Evolutionary conservation across 2,888 invertebrate species (phyloP), one percentile per base, ranked within the genome.

Genomic region (Erebia aethiops): DNA sequence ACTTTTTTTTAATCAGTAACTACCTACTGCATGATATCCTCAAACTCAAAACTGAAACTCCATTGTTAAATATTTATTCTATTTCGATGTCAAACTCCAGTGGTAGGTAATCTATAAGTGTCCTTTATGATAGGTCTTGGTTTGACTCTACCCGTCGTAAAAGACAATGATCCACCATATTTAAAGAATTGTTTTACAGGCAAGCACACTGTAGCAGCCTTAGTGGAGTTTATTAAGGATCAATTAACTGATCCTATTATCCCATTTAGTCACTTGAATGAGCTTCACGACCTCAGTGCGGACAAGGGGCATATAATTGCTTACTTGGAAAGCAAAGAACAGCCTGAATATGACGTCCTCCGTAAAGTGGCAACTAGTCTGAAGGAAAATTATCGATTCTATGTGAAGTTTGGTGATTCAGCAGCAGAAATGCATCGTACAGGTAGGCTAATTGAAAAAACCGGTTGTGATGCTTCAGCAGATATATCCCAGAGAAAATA

Each of bases 301-400:
- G 95, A 96, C 65, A 97, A 97, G 80, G 92, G 98, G 76, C 97
- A 97, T 81, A 95, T 99, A 62, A 97, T 99, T 78, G 98, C 98
- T 1, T 99, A 98, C 86, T 98, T 98, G 91, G 97, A 97, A 79
- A 92, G 95, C 35, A 95, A 97, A 76, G 96, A 97, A 82, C 96
- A 96, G 80, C 95, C 96, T 0, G 97, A 98, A 82, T 98, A 98
- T 87, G 94, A 96, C 77, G 95, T 95, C 64, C 96, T 98, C 84
- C 94, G 97, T 65, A 95, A 96, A 81, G 97, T 97, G 4, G 98
- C 99, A 0, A 96, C 96, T 7, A 97, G 97, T 82, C 94, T 99
- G 10, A 97, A 99, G 84, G 98, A 99, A 83, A 99, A 99, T 83
- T 99, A 99, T 84, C 95, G 96, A 75, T 99, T 99, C 85, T 97